Evolutionary conservation across 2,888 invertebrate species (phyloP).

Genomic region (Mimachlamys varia): DNA sequence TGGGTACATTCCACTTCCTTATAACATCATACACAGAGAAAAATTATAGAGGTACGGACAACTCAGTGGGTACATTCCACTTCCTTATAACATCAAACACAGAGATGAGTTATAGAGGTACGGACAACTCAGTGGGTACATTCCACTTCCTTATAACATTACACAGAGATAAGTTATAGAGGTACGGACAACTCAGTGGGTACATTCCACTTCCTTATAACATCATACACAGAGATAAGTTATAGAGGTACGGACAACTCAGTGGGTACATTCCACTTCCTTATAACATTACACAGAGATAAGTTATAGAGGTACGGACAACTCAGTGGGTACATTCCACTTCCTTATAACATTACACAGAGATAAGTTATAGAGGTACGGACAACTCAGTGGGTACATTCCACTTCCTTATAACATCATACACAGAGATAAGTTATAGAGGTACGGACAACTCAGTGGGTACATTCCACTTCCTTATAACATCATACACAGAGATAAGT

Average conservation of each 20-base stretch:
- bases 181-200: background rate
- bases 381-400: background rate
- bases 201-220: no score
- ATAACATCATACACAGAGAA: background rate
- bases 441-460: background rate
- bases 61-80: background rate
- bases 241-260: background rate
- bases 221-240: background rate
- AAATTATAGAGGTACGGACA: background rate
- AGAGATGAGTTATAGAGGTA: background rate
- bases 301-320: background rate
- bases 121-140: background rate
- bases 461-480: no score
- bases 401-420: no score
- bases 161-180: background rate
- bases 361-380: background rate
- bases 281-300: background rate
- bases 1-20: background rate
- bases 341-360: background rate
- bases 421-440: background rate
- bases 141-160: no score
- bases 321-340: background rate
- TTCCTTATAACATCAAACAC: background rate
- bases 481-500: background rate
- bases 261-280: background rate